Evolutionary conservation across 92 coral and sea anemone species (phyloP).

Genomic region (Virgularia gustaviana): DNA sequence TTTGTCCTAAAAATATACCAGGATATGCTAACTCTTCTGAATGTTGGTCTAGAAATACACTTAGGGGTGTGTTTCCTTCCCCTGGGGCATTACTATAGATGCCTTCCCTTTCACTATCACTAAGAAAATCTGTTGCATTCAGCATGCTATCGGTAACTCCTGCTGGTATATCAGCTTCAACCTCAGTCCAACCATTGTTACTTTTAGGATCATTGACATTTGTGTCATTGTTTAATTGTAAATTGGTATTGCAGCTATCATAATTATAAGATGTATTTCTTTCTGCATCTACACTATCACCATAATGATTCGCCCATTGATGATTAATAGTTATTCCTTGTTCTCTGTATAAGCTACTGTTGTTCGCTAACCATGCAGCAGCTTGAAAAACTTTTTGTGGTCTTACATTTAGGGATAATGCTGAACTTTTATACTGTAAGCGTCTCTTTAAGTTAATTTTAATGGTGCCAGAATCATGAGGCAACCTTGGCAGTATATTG

Average conservation of each 20-base stretch:
- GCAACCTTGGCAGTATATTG: constrained; percentile 32
- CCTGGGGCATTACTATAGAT: constrained; percentile 34
- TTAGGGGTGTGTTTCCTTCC: constrained; percentile 37
- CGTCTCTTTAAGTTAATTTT: constrained; percentile 21
- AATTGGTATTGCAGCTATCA: neutral
- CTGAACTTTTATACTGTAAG: constrained; percentile 26
- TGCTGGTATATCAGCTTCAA: constrained; percentile 25
- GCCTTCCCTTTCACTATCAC: constrained; percentile 23
- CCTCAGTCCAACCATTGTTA: constrained; percentile 1
- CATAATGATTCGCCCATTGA: neutral
- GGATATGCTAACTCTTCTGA: constrained; percentile 56
- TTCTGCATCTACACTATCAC: no score
- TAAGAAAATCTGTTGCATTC: constrained; percentile 34
- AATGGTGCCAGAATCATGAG: constrained; percentile 29
- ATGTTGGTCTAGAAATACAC: constrained; percentile 38
- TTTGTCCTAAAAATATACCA: constrained; percentile 49
- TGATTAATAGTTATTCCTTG: constrained; percentile 16
- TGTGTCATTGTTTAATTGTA: neutral
- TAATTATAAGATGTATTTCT: no score
- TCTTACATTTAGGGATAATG: constrained; percentile 8
- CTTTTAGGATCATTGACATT: neutral
- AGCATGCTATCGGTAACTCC: constrained; percentile 56
- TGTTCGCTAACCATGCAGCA: constrained; percentile 9
- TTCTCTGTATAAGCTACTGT: constrained; percentile 5
- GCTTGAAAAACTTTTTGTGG: constrained; percentile 21